Evolutionary conservation across 2,888 invertebrate species (phyloP).

Genomic region (Lampropteryx suffumata): DNA sequence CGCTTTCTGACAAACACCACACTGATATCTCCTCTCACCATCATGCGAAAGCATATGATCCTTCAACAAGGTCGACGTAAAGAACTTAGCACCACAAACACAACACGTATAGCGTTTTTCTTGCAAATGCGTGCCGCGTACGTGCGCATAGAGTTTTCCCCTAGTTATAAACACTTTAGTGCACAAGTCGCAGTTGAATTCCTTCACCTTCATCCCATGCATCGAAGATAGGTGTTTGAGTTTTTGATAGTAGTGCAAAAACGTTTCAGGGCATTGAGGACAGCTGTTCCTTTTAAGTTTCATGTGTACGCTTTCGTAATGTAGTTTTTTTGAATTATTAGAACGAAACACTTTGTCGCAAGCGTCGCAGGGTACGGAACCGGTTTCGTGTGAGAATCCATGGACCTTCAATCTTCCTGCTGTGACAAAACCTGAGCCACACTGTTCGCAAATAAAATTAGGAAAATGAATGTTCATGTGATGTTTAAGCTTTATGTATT

Average conservation of each 20-base stretch:
- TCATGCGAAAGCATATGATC: conserved; percentile 50
- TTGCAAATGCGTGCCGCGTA: conserved; percentile 34
- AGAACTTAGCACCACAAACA: conserved; percentile 9
- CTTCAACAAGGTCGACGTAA: conserved; percentile 3
- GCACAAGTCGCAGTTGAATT: conserved; percentile 68
- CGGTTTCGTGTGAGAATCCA: conserved; percentile 64
- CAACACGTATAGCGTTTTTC: conserved; percentile 14
- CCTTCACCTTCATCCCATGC: conserved; percentile 68
- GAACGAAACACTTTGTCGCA: conserved; percentile 79
- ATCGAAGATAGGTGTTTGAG: conserved; percentile 64
- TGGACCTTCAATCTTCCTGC: conserved; percentile 66
- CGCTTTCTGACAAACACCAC: conserved; percentile 52
- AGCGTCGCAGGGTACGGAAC: conserved; percentile 67
- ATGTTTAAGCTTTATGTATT: conserved; percentile 67
- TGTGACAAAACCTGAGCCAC: conserved; percentile 70
- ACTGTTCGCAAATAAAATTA: conserved; percentile 72
- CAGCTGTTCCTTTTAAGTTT: conserved; percentile 68
- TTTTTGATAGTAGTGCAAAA: conserved; percentile 70
- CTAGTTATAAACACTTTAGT: conserved; percentile 54
- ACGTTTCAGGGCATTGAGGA: conserved; percentile 66
- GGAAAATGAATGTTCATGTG: conserved; percentile 76
- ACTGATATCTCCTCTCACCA: conserved; percentile 51
- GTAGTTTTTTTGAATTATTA: conserved; percentile 70
- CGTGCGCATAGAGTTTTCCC: conserved; percentile 46
- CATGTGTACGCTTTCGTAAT: conserved; percentile 75